These are phyloP conservation scores for Lepidurus packardi DNA, from an alignment of 1,140 invertebrate genomes.

Conservation along the genomic window DNA sequence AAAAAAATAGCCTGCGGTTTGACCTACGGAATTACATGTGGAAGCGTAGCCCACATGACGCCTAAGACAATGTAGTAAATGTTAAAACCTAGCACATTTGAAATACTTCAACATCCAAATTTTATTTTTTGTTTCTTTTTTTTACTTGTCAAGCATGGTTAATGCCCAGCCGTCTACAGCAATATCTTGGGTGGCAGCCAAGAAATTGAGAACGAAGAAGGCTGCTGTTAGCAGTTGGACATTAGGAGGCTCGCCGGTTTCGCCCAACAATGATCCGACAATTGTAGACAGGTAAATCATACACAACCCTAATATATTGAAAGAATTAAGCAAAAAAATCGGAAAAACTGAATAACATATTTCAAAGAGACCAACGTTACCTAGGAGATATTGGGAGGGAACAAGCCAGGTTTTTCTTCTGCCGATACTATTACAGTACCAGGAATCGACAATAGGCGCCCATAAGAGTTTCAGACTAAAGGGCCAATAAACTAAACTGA, in stretches of 20 bases:
- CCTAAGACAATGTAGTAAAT: constrained; percentile 45
- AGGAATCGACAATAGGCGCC: constrained; percentile 94
- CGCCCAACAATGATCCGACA: constrained; percentile 69
- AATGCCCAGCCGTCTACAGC: constrained; percentile 99
- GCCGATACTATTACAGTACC: constrained; percentile 77
- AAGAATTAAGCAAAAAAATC: too few relatives aligned
- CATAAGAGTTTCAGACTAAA: constrained; percentile 95
- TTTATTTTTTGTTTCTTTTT: constrained; percentile 32
- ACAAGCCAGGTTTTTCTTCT: constrained; percentile 96
- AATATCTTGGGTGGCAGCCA: constrained; percentile 98
- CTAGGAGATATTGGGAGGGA: constrained; percentile 72
- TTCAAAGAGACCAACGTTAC: constrained; percentile 34
- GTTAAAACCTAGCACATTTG: constrained; percentile 25
- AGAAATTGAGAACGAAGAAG: constrained; percentile 89
- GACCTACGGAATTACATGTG: constrained; percentile 96
- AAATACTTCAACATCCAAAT: constrained; percentile 30
- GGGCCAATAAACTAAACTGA: constrained; percentile 97
- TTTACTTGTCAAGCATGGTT: constrained; percentile 88
- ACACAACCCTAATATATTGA: constrained; percentile 64
- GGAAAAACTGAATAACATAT: background rate
- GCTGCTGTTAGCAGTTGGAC: constrained; percentile 72
- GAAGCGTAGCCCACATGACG: constrained; percentile 98
- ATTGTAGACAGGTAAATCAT: constrained; percentile 75
- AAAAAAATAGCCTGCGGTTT: constrained; percentile 95
- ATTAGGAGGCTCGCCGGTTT: constrained; percentile 55